A percentile compares a stretch with the other conserved stretches of the same genome.
Conservation (phyloP, 1,140 invertebrate species). For the Belonocnema kinseyi region DNA sequence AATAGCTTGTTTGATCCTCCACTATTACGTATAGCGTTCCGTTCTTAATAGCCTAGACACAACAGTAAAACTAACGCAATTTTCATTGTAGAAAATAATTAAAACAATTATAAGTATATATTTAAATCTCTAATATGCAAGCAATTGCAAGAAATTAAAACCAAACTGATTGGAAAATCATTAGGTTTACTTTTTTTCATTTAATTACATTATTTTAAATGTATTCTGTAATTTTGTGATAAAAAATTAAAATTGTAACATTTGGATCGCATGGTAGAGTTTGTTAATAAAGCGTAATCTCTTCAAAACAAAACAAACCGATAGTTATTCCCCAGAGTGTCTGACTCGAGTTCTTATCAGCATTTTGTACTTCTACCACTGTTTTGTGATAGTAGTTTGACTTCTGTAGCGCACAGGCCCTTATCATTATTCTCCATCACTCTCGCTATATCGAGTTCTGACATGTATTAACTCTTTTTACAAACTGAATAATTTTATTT, state of each 20-base stretch:
- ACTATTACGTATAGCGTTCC: background rate
- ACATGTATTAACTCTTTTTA: background rate
- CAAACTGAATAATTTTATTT: too few relatives aligned
- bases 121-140: too few relatives aligned
- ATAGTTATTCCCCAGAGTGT: constrained; percentile 21
- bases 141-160: too few relatives aligned
- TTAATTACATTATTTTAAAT: too few relatives aligned
- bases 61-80: background rate
- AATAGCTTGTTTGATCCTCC: constrained; percentile 63
- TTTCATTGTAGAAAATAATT: too few relatives aligned
- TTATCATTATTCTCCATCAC: constrained; percentile 16
- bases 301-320: background rate
- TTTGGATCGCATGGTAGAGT: background rate
- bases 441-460: background rate
- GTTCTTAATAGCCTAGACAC: background rate
- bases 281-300: constrained; percentile 8
- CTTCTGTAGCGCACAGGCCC: background rate
- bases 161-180: too few relatives aligned
- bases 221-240: too few relatives aligned
- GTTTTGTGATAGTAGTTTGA: constrained; percentile 19
- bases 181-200: too few relatives aligned
- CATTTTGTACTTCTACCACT: constrained; percentile 4
- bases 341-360: constrained; percentile 7
- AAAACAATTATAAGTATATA: too few relatives aligned
- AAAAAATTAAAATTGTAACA: too few relatives aligned